A percentile compares a stretch with the other conserved stretches of the same genome.
Conservation (phyloP, 2,888 invertebrate genomes). For the Alentia gelatinosa region DNA sequence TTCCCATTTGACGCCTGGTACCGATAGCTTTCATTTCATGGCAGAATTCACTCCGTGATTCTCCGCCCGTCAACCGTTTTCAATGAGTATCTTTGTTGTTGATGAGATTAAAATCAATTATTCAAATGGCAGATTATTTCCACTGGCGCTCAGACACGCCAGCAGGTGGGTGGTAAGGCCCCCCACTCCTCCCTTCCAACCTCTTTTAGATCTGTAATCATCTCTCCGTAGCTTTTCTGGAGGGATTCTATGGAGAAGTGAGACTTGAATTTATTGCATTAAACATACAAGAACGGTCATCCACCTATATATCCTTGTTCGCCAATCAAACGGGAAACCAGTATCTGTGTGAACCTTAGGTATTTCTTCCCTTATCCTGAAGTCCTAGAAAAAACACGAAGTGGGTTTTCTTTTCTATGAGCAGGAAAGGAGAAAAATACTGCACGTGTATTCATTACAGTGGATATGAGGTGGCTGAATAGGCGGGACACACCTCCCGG, state of each 20-base stretch:
- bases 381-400: too few species aligned
- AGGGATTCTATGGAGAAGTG: neutral
- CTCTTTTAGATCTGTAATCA: neutral
- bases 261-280: neutral
- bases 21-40: constrained; percentile 15
- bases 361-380: too few species aligned
- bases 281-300: neutral
- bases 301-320: neutral
- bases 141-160: neutral
- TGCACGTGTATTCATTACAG: too few species aligned
- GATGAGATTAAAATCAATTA: constrained; percentile 16
- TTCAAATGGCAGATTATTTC: constrained; percentile 17
- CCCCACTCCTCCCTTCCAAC: neutral
- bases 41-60: neutral
- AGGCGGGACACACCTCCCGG: too few species aligned
- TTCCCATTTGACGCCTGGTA: neutral
- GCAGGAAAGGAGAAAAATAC: too few species aligned
- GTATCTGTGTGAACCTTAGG: neutral
- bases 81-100: neutral
- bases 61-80: neutral
- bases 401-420: too few species aligned
- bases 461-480: too few species aligned
- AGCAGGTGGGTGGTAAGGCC: neutral
- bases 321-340: neutral
- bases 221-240: neutral